These are phyloP conservation scores for Vultur gryphus DNA, from an alignment of 2,797 vertebrate genomes.

Conservation along the genomic window DNA sequence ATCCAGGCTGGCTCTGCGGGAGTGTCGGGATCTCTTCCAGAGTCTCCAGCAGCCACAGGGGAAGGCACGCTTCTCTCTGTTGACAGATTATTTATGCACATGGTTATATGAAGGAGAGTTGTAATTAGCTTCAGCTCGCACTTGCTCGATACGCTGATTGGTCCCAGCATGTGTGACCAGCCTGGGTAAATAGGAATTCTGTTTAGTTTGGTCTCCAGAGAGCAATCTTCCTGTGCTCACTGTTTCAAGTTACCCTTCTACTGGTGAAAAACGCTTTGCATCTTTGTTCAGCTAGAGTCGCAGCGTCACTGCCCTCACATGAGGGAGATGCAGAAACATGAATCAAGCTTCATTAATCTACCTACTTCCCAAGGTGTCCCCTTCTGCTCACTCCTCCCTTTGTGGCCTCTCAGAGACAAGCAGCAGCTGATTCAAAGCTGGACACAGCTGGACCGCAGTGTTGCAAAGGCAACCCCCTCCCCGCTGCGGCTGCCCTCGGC, in stretches of 20 bases:
- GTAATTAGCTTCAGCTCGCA: neutral
- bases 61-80: constrained; percentile 73
- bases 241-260: neutral
- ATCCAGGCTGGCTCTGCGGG: constrained; percentile 84
- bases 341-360: neutral
- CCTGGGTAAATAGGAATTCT: neutral
- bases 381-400: neutral
- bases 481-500: accelerated
- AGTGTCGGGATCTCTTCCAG: constrained; percentile 42
- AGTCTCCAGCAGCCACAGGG: neutral
- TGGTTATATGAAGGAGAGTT: neutral
- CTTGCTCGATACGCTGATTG: neutral
- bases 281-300: neutral
- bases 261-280: neutral
- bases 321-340: neutral
- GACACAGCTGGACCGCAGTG: accelerated
- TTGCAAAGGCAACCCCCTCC: neutral
- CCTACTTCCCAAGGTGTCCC: neutral
- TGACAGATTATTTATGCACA: constrained; percentile 49
- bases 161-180: neutral
- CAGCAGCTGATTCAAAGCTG: neutral
- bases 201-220: neutral
- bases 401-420: neutral
- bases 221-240: neutral
- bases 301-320: neutral